Conservation (phyloP, 2,888 invertebrate genomes). For the Steromphala cineraria region DNA sequence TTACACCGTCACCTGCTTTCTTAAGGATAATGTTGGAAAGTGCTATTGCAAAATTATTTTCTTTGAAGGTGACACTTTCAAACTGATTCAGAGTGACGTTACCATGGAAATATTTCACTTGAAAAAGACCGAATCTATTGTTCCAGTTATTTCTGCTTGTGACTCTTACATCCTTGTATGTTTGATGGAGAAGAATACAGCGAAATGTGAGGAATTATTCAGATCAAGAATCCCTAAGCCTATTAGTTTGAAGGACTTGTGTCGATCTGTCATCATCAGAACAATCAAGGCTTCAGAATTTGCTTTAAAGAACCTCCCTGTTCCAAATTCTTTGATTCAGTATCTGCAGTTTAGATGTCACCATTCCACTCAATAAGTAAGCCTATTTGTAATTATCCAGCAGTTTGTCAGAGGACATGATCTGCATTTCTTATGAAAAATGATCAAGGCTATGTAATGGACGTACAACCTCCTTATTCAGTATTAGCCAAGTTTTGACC, state of each 20-base stretch:
- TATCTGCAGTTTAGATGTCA: too few species aligned
- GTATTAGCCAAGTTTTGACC: too few species aligned
- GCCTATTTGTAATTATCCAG: too few species aligned
- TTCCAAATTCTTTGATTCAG: too few species aligned
- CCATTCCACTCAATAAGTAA: too few species aligned
- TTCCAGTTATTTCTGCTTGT: background rate
- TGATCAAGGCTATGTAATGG: too few species aligned
- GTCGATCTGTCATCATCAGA: background rate
- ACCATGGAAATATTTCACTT: background rate
- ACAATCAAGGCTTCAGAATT: background rate
- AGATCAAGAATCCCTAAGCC: background rate
- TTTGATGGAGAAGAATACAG: background rate
- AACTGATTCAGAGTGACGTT: background rate
- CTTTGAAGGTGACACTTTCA: background rate
- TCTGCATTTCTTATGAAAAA: too few species aligned
- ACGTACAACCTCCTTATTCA: too few species aligned
- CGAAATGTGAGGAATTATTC: background rate
- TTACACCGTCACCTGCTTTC: background rate
- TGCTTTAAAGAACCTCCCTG: too few species aligned
- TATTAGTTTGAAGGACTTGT: background rate
- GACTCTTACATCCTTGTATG: background rate
- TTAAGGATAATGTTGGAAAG: background rate
- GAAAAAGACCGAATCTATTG: background rate
- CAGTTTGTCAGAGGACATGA: too few species aligned
- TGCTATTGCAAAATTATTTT: conserved; percentile 10